Evolutionary conservation across 1,140 invertebrate species (phyloP), one percentile per base, ranked within the genome.

Genomic region (Calycopis cecrops): DNA sequence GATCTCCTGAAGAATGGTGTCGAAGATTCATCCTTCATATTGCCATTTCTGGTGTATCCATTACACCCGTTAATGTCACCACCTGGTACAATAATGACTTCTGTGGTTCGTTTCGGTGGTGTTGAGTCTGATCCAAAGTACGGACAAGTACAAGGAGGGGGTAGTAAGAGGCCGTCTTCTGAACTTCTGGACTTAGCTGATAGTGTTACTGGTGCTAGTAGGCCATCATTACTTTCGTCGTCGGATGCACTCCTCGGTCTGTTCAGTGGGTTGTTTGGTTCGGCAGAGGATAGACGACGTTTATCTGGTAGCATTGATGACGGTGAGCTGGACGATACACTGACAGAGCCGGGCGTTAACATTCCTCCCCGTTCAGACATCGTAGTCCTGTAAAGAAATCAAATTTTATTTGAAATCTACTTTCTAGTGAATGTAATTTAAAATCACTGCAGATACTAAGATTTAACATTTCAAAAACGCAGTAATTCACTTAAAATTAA

Each of bases 111-210:
- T 62, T 82, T 70, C 0, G 85, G 83, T 17, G 87, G 83, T 16
- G 88, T 80, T 49, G 73, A 89, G 53, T 89, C 87, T 58, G 92
- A 90, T 0, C 93, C 93, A 66, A 95, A 94, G 65, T 94, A 94
- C 0, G 94, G 93, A 67, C 93, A 94, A 0, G 92, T 94, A 73
- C 93, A 95, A 0, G 93, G 92, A 1, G 92, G 92, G 1, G 92
- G 92, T 28, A 94, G 66, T 9, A 90, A 79, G 18, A 92, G 66
- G 48, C 89, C 88, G 44, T 89, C 87, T 62, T 86, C 78, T 2
- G 79, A 85, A 57, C 81, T 85, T 47, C 80, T 62, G 7, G 78
- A 85, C 44, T 85, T 85, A n/a, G 78, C 65, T 21, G 80, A 73
- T 47, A 87, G 63, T 21, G 69, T 68, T 0, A 74, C 64, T 35